phyloP scores from a whole-genome alignment of 92 coral and sea anemone species.

The Porites divaricata region DNA sequence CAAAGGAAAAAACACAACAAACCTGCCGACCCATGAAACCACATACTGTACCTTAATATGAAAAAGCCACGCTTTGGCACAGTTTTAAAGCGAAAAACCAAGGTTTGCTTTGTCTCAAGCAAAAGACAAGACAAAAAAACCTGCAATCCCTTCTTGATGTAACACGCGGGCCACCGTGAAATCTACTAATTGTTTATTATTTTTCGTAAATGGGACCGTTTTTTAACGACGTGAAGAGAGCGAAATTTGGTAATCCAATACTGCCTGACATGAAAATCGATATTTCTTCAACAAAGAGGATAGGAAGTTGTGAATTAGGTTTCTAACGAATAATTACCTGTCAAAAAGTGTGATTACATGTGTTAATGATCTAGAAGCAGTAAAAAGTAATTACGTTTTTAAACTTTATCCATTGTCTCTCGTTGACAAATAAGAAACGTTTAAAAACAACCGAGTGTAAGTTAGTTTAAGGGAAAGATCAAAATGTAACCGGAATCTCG shows the following conservation, averaged over 20 bases:
- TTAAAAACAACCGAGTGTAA: background rate
- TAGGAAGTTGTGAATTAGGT: background rate
- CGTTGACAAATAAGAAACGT: background rate
- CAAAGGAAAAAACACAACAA: background rate
- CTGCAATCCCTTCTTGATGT: background rate
- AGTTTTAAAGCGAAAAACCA: background rate
- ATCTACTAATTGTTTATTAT: background rate
- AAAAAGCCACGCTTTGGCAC: background rate
- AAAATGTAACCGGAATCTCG: background rate
- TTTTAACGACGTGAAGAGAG: background rate
- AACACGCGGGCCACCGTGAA: background rate
- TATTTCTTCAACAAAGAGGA: background rate
- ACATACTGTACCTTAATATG: slow-evolving; percentile 6
- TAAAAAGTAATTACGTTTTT: background rate
- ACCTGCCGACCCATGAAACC: slow-evolving; percentile 26
- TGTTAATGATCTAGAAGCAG: slow-evolving; percentile 1
- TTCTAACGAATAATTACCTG: slow-evolving; percentile 23
- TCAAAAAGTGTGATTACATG: slow-evolving; percentile 21
- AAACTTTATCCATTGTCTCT: background rate
- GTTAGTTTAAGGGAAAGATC: background rate
- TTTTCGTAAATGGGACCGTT: too few species aligned
- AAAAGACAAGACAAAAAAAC: background rate
- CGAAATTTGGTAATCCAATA: slow-evolving; percentile 6
- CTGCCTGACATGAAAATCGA: background rate
- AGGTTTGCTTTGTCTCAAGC: background rate